Base-by-base conservation (phyloP, 2,888 invertebrate species). In the Leptopilina drosophilae region DNA sequence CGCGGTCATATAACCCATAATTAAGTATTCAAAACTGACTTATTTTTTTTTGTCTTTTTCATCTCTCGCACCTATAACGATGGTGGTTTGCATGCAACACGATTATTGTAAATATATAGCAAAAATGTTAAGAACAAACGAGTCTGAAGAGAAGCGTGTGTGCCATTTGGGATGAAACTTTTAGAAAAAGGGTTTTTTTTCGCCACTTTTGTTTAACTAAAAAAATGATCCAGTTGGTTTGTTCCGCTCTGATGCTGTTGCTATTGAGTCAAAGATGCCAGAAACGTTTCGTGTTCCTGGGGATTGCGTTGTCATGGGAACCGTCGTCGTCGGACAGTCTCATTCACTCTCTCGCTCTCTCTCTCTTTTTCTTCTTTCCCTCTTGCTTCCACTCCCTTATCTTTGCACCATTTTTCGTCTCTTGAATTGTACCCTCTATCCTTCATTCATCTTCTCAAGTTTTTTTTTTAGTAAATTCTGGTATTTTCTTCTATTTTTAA, bases 231-330 rank as follows among this genome's bases (percentile, higher is more conserved):
- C 73, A 56, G 73, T 73, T 73, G 73, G 73, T 73, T 73, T 73
- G 73, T 73, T 73, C 73, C 73, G 73, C 73, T 73, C 73, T 73
- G 67, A 67, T 14, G 67, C 73, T 20, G 56, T 33, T n/a, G 33
- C 33, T 73, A 73, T 73, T 73, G 86, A 86, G 89, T 86, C 86
- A 86, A 88, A 87, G 87, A 89, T 89, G 88, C 87, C 87, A 88
- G 87, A 88, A 89, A 86, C 87, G 87, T 88, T 88, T 89, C 87
- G 87, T 87, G 87, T 88, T 87, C 86, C 85, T 87, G 90, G 87
- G 89, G 73, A 20, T 89, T 88, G 87, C 89, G 91, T 91, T 85
- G 89, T 86, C 90, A 91, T 91, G 91, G 91, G 87, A 90, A 91
- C 90, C 88, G 87, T 88, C 87, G 88, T 90, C 90, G 42, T 42